Percentiles rank a stretch among this genome's conserved stretches.
These are phyloP conservation scores for Neostethus bicornis DNA, from an alignment of 2,797 vertebrate genomes.

Conservation along the genomic window DNA sequence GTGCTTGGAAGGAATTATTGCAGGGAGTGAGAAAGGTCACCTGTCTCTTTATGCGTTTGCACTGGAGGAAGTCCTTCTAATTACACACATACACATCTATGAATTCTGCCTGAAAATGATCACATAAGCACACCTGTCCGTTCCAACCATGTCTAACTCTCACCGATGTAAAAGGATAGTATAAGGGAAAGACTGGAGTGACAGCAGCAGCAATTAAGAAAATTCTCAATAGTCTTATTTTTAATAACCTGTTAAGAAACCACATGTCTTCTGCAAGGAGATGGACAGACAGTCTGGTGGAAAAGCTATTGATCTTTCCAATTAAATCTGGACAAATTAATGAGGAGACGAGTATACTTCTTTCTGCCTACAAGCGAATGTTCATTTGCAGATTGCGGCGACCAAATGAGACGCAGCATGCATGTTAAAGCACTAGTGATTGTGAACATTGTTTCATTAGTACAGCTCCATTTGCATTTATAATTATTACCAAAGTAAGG, in stretches of 20 bases:
- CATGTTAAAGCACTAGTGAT: constrained; percentile 36
- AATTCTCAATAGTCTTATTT: constrained; percentile 29
- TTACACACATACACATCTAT: constrained; percentile 17
- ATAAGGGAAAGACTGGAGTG: constrained; percentile 29
- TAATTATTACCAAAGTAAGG: constrained; percentile 31
- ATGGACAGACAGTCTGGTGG: constrained; percentile 12
- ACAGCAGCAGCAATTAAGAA: constrained; percentile 46
- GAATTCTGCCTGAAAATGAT: constrained; percentile 4
- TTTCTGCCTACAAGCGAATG: constrained; percentile 3
- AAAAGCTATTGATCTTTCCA: constrained; percentile 44
- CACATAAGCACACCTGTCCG: constrained; percentile 1
- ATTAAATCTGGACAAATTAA: constrained; percentile 48
- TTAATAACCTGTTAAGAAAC: neutral
- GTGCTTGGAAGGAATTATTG: constrained; percentile 42
- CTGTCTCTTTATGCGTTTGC: constrained; percentile 42
- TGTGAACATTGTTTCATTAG: constrained; percentile 34
- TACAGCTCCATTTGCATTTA: constrained; percentile 20
- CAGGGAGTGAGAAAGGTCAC: constrained; percentile 64
- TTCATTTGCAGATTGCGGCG: constrained; percentile 1
- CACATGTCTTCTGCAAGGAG: constrained; percentile 21
- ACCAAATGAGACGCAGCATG: constrained; percentile 19
- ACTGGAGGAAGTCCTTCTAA: constrained; percentile 23
- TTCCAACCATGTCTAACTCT: constrained; percentile 17
- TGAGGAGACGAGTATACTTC: constrained; percentile 10
- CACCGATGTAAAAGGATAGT: constrained; percentile 53